phyloP scores from a whole-genome alignment of 1,140 invertebrate species.

The Megalopta genalis region DNA sequence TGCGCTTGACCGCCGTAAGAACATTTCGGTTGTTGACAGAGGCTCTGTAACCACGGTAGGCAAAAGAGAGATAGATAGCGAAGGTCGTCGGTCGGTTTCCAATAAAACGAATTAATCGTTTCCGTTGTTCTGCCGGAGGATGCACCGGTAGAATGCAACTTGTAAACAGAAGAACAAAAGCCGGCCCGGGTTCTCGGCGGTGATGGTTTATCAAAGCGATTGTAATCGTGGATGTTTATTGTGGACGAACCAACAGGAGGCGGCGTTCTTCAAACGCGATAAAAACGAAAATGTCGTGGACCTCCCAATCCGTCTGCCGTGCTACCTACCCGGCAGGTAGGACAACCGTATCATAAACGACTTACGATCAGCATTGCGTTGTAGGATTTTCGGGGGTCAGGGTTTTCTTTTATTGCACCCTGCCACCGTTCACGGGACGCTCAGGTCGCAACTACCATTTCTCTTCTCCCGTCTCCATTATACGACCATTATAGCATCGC shows the following conservation, averaged over 20 bases:
- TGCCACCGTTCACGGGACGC: constrained; percentile 29
- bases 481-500: too few relatives aligned
- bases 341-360: constrained; percentile 55
- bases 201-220: constrained; percentile 50
- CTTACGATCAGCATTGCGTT: constrained; percentile 12
- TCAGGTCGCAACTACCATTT: neutral
- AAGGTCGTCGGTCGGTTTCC: neutral
- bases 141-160: constrained; percentile 22
- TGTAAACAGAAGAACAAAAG: constrained; percentile 50
- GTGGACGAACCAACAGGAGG: constrained; percentile 9
- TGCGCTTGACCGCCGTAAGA: too few relatives aligned
- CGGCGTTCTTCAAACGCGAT: constrained; percentile 51
- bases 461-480: too few relatives aligned
- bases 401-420: constrained; percentile 43
- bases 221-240: constrained; percentile 45
- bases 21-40: too few relatives aligned
- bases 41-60: too few relatives aligned
- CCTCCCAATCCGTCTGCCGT: constrained; percentile 43
- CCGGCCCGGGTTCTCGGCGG: neutral
- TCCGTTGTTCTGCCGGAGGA: constrained; percentile 25
- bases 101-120: constrained; percentile 24
- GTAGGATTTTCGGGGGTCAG: constrained; percentile 39
- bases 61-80: neutral
- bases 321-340: constrained; percentile 53
- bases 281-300: constrained; percentile 25